Percentiles rank a stretch among this genome's conserved stretches.
phyloP scores from a whole-genome alignment of 2,113 vertebrate species.

The Spilogale gracilis region DNA sequence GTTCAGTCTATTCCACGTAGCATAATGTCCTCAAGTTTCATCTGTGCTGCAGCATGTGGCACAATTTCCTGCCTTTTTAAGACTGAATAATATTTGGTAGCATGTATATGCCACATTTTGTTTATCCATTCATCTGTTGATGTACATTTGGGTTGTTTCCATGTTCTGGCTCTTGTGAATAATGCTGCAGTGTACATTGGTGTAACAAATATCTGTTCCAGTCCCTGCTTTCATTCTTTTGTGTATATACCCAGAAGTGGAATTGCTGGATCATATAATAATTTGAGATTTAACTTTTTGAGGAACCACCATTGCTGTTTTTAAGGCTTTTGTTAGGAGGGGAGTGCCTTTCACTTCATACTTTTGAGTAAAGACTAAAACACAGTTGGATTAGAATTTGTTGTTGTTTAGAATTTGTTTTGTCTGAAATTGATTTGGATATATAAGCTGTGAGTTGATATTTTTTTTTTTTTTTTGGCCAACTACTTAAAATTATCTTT shows the following conservation, averaged over 20 bases:
- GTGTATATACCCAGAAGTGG: neutral
- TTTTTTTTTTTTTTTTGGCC: neutral
- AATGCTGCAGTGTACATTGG: neutral
- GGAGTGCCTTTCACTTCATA: neutral
- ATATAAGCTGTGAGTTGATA: neutral
- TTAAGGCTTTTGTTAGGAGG: neutral
- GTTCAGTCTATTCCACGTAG: neutral
- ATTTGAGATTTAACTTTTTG: neutral
- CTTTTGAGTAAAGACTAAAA: neutral
- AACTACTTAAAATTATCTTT: neutral
- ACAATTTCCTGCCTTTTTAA: neutral
- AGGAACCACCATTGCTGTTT: neutral
- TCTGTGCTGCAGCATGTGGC: neutral
- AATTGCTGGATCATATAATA: neutral
- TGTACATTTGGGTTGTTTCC: neutral
- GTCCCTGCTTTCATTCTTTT: conserved; percentile 13
- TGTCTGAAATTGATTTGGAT: neutral
- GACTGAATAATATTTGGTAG: neutral
- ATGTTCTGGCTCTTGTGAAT: neutral
- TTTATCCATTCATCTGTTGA: neutral
- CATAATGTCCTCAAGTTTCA: neutral
- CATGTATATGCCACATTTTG: neutral
- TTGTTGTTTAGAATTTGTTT: neutral
- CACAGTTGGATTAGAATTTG: neutral
- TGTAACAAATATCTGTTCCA: neutral